Conservation (phyloP, 2,888 invertebrate genomes). For the Camponotus fellah region DNA sequence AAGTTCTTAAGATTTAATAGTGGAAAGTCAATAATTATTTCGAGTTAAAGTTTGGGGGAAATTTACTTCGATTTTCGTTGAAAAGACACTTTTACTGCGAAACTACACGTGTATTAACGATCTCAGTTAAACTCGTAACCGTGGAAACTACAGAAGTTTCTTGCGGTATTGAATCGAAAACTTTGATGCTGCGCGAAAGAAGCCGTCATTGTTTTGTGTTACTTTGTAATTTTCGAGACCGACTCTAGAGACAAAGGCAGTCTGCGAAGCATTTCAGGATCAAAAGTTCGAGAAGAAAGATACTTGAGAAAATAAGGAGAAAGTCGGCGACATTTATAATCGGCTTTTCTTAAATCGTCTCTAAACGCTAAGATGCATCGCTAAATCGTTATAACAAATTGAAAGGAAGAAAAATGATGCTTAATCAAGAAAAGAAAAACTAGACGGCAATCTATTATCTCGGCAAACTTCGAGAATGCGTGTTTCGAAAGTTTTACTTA, state of each 20-base stretch:
- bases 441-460: constrained; percentile 3
- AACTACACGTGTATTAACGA: constrained; percentile 40
- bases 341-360: constrained; percentile 41
- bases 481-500: not conserved
- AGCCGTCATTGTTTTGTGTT: constrained; percentile 47
- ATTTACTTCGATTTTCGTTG: constrained; percentile 15
- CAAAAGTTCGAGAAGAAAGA: constrained; percentile 44
- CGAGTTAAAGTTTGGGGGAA: not conserved
- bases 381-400: constrained; percentile 19
- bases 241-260: constrained; percentile 34
- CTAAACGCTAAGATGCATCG: constrained; percentile 45
- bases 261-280: constrained; percentile 37
- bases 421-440: constrained; percentile 11
- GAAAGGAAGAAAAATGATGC: not conserved
- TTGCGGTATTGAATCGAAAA: constrained; percentile 47
- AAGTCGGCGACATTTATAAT: constrained; percentile 41
- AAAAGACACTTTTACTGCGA: not conserved
- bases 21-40: constrained; percentile 17
- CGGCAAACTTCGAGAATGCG: not conserved
- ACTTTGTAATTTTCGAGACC: constrained; percentile 43
- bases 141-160: constrained; percentile 31
- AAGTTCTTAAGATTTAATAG: not conserved
- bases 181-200: constrained; percentile 42
- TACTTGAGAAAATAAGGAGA: constrained; percentile 51
- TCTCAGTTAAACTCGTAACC: constrained; percentile 18